A percentile compares a stretch with the other conserved stretches of the same genome.
Evolutionary conservation across 2,797 vertebrate genomes (phyloP).

Genomic region (Odontamblyopus rebecca): DNA sequence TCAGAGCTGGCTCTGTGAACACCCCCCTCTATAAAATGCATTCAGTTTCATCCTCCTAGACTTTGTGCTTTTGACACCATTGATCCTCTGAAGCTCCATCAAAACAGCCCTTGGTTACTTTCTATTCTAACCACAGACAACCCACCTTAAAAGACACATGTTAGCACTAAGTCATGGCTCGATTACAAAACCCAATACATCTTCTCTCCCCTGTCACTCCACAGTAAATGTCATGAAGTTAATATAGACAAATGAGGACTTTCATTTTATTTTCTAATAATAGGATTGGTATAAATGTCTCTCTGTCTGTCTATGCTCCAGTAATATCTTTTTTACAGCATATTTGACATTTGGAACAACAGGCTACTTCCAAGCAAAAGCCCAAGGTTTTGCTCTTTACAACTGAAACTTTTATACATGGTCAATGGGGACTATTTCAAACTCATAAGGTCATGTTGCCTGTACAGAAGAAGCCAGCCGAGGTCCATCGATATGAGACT

Average conservation of each 20-base stretch:
- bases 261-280: not conserved
- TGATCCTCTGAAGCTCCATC: constrained; percentile 22
- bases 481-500: too few relatives aligned
- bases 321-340: constrained; percentile 7
- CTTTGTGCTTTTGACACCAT: constrained; percentile 21
- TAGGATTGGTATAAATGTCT: constrained; percentile 25
- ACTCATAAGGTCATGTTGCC: not conserved
- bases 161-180: not conserved
- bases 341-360: constrained; percentile 12
- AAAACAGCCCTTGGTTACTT: constrained; percentile 9
- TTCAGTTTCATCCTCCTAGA: constrained; percentile 26
- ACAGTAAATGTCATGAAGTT: constrained; percentile 6
- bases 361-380: not conserved
- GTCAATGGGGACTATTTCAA: not conserved
- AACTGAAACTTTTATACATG: not conserved
- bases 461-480: not conserved
- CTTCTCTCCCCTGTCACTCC: constrained; percentile 12
- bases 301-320: not conserved
- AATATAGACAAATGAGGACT: constrained; percentile 25
- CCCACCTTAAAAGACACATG: constrained; percentile 2
- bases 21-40: constrained; percentile 19
- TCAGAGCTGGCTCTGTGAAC: constrained; percentile 8
- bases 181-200: not conserved
- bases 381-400: not conserved
- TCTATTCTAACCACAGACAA: constrained; percentile 7